Conservation (phyloP, 2,113 vertebrate genomes). For the Rhinolophus sinicus region DNA sequence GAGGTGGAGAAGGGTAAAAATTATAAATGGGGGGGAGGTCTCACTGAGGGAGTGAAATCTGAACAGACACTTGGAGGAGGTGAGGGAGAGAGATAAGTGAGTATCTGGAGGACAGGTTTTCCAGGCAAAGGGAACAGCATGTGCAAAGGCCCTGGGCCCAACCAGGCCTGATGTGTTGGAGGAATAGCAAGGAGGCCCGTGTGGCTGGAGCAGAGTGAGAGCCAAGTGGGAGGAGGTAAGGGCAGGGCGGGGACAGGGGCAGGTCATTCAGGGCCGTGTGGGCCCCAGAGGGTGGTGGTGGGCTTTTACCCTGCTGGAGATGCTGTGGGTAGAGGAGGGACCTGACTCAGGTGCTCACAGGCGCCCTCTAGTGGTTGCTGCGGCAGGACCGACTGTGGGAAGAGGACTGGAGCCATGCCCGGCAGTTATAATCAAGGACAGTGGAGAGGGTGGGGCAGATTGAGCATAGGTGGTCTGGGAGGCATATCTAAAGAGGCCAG, state of each 20-base stretch:
- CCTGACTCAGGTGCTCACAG: not conserved
- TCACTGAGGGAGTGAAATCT: not conserved
- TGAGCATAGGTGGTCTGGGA: not conserved
- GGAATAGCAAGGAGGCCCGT: not conserved
- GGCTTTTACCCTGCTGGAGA: not conserved
- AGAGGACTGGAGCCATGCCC: not conserved
- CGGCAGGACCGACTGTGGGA: not conserved
- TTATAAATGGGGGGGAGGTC: not conserved
- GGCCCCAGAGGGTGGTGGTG: not conserved
- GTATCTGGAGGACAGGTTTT: not conserved
- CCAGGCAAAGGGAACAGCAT: not conserved
- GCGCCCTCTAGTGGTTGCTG: not conserved
- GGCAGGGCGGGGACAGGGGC: not conserved
- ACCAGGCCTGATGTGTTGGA: not conserved
- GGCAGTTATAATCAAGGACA: not conserved
- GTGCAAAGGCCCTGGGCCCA: constrained; percentile 1
- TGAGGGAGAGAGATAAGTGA: not conserved
- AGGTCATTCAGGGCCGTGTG: not conserved
- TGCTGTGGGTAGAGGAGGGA: too few species aligned
- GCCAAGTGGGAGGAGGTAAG: not conserved
- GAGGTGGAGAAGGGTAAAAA: not conserved
- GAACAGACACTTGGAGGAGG: not conserved
- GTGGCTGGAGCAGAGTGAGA: not conserved
- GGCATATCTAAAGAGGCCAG: not conserved
- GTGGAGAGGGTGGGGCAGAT: not conserved